Percentiles rank a stretch among this genome's conserved stretches.
Conservation (phyloP, 2,888 invertebrate genomes). For the Sturmia bella region DNA sequence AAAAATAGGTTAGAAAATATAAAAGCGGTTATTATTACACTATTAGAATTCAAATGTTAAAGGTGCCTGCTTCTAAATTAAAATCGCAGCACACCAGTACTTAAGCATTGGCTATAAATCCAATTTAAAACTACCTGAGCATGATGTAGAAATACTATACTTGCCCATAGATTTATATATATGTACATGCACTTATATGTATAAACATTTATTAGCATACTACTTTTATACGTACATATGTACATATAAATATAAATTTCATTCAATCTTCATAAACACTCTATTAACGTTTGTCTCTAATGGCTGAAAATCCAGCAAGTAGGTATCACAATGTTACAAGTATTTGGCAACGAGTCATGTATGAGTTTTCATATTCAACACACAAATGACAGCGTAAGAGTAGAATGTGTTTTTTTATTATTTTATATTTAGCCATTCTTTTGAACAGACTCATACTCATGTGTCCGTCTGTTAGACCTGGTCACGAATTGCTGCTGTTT, state of each 20-base stretch:
- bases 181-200: constrained; percentile 4
- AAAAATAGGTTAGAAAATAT: constrained; percentile 44
- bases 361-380: constrained; percentile 7
- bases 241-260: constrained; percentile 38
- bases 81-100: constrained; percentile 32
- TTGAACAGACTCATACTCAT: constrained; percentile 3
- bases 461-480: constrained; percentile 38
- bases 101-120: constrained; percentile 17
- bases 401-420: constrained; percentile 35
- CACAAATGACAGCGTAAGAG: constrained; percentile 39
- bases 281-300: constrained; percentile 41
- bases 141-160: neutral
- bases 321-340: constrained; percentile 30
- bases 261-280: constrained; percentile 51
- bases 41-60: constrained; percentile 58
- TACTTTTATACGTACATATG: neutral
- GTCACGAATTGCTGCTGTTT: constrained; percentile 64
- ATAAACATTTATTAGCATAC: neutral
- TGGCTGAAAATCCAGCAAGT: constrained; percentile 37
- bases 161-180: constrained; percentile 16
- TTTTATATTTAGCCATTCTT: constrained; percentile 31
- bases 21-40: constrained; percentile 23
- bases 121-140: neutral
- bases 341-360: constrained; percentile 55
- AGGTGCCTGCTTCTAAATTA: constrained; percentile 59